Conservation (phyloP, 1,140 invertebrate genomes). For the Zaprionus davidi region DNA sequence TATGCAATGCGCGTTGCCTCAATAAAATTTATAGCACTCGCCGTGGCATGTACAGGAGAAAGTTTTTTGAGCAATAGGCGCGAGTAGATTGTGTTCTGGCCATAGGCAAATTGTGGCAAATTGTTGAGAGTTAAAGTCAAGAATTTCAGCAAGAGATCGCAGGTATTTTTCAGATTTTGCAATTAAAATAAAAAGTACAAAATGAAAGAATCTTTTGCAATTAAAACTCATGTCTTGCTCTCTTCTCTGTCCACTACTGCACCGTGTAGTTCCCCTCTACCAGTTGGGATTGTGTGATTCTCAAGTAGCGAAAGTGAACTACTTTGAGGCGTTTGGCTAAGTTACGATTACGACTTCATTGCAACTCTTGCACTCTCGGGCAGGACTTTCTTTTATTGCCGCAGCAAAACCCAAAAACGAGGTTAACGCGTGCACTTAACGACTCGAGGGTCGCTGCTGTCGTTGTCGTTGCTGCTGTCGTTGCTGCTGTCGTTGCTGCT, state of each 20-base stretch:
- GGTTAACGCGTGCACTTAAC: constrained; percentile 82
- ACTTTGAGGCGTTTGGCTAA: constrained; percentile 43
- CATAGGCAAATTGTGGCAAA: background rate
- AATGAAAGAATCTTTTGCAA: background rate
- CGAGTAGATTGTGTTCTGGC: background rate
- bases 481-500: background rate
- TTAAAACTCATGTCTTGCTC: background rate
- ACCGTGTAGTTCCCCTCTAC: no score
- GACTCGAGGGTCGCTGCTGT: constrained; percentile 64
- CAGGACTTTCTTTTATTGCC: constrained; percentile 49
- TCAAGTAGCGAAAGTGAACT: constrained; percentile 27
- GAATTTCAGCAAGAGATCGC: background rate
- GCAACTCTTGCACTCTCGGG: constrained; percentile 41
- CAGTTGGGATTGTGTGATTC: background rate
- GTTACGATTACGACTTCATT: constrained; percentile 40
- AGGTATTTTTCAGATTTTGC: background rate
- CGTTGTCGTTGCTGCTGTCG: constrained; percentile 2
- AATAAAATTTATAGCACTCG: constrained; percentile 56
- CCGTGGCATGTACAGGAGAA: constrained; percentile 17
- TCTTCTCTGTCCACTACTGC: no score
- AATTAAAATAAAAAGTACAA: background rate
- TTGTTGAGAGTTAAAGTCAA: background rate
- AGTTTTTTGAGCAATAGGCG: background rate
- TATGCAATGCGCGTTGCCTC: constrained; percentile 70
- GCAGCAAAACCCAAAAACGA: constrained; percentile 63